Percentiles rank a stretch among this genome's conserved stretches.
phyloP scores from a whole-genome alignment of 92 coral and sea anemone genomes.

The Epizoanthus ramosus region DNA sequence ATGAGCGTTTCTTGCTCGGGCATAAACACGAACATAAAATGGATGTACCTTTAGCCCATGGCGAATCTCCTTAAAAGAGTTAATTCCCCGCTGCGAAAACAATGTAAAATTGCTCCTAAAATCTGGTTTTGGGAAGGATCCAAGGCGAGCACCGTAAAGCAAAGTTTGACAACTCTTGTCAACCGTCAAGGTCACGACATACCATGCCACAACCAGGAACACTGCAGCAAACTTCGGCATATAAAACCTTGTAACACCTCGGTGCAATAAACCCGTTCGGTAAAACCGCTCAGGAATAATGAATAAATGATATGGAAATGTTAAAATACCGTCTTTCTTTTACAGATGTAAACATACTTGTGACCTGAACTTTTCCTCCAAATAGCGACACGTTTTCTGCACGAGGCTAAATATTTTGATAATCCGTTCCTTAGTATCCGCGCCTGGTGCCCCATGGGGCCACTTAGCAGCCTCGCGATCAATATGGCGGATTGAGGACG shows the following conservation, averaged over 20 bases:
- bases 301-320: conserved; percentile 24
- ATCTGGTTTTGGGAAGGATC: conserved; percentile 85
- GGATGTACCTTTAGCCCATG: conserved; percentile 86
- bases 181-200: conserved; percentile 36
- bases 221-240: conserved; percentile 48
- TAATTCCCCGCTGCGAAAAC: conserved; percentile 74
- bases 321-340: not conserved
- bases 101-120: conserved; percentile 78
- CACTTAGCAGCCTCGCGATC: conserved; percentile 31
- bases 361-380: not conserved
- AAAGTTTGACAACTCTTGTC: conserved; percentile 35
- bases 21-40: conserved; percentile 95
- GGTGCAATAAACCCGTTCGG: conserved; percentile 5
- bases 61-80: conserved; percentile 84
- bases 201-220: conserved; percentile 32
- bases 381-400: conserved; percentile 58
- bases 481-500: conserved; percentile 9
- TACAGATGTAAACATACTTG: conserved; percentile 1
- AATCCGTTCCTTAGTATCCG: conserved; percentile 39
- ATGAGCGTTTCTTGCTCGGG: conserved; percentile 60
- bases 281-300: conserved; percentile 26
- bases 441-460: conserved; percentile 13
- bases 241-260: conserved; percentile 24
- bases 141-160: conserved; percentile 71
- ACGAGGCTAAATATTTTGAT: conserved; percentile 53